Conservation (phyloP, 1,140 invertebrate genomes). For the Lucilia cuprina region DNA sequence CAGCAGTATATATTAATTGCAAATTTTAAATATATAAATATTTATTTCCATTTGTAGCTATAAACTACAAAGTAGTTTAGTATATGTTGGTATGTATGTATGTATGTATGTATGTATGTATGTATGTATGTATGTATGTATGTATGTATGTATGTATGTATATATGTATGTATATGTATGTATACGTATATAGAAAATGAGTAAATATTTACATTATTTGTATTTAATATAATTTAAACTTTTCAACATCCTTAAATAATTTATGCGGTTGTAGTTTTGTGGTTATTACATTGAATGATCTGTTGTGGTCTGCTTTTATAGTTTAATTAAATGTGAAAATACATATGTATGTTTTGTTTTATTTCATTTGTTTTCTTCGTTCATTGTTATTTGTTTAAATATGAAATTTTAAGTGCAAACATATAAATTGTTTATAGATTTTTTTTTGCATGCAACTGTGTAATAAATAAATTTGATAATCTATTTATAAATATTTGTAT, state of each 20-base stretch:
- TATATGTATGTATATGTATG: neutral
- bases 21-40: too few species aligned
- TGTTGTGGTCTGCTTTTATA: neutral
- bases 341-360: neutral
- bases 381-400: too few species aligned
- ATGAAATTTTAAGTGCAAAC: too few species aligned
- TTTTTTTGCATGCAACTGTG: neutral
- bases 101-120: neutral
- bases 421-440: neutral
- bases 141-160: neutral
- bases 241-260: constrained; percentile 10
- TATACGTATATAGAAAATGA: too few species aligned
- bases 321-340: constrained; percentile 15
- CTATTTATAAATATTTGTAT: neutral
- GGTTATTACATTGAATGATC: neutral
- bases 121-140: neutral
- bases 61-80: too few species aligned
- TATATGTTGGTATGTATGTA: neutral
- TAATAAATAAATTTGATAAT: neutral
- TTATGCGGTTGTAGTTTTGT: neutral
- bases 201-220: neutral
- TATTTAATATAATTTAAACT: neutral
- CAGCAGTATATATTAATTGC: too few species aligned
- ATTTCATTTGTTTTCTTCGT: too few species aligned
- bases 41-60: too few species aligned